Evolutionary conservation across 2,113 vertebrate species (phyloP).

Genomic region (Psittacus erithacus): DNA sequence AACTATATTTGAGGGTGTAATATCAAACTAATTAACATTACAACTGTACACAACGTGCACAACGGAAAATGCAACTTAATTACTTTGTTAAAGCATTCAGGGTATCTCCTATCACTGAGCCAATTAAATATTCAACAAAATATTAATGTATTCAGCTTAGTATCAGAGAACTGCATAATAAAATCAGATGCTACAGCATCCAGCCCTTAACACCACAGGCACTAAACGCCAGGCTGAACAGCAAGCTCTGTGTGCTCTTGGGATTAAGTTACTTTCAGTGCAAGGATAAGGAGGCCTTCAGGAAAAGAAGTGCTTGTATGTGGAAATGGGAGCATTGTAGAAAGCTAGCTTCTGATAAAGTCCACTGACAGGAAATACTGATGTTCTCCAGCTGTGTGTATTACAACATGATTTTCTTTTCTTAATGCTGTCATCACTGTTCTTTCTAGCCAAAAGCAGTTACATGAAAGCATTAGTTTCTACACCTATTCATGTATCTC

Average conservation of each 20-base stretch:
- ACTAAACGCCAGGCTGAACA: background rate
- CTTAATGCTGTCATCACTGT: background rate
- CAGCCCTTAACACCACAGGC: background rate
- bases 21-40: background rate
- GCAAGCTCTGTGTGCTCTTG: background rate
- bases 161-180: background rate
- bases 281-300: background rate
- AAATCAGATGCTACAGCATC: background rate
- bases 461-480: background rate
- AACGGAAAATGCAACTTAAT: background rate
- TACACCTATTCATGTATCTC: background rate
- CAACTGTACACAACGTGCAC: background rate
- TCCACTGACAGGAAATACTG: background rate
- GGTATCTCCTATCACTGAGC: background rate
- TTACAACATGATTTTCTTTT: background rate
- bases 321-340: background rate
- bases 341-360: background rate
- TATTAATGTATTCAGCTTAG: background rate
- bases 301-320: background rate
- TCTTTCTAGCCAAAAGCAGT: background rate
- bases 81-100: background rate
- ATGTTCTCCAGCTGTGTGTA: background rate
- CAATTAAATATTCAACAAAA: slow-evolving; percentile 24
- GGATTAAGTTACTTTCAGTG: background rate
- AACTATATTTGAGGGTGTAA: background rate